Evolutionary conservation across 2,113 vertebrate genomes (phyloP), one percentile per base, ranked within the genome.

Genomic region (Promerops cafer): DNA sequence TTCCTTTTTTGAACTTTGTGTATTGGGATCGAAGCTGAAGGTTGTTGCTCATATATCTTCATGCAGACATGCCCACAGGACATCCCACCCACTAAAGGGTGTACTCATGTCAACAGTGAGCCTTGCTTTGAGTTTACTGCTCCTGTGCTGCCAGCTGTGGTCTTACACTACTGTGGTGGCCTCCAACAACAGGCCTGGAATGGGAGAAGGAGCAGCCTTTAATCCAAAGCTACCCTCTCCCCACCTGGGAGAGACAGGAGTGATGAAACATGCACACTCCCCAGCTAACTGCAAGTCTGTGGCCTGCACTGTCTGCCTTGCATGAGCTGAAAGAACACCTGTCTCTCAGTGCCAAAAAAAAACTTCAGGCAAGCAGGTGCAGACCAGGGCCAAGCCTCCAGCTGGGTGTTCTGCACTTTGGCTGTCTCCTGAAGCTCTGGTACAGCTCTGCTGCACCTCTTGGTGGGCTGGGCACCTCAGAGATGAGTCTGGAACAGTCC

Each of bases 111-210:
- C 39, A 14, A 2, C 28, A 40, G 33, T 8, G 13, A 13, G 47
- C 59, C 66, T 74, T 74, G 16, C 56, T 70, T 53, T 50, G 40
- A 39, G 27, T 68, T 78, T 19, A 6, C 56, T 57, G 50, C 23
- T 84, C 11, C 26, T 63, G 39, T 16, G 42, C 61, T 75, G 71
- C 52, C 37, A n/a, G 65, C 18, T 57, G 16, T 22, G 47, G 10
- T 47, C 37, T 45, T 13, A 5, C 10, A 54, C 18, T 3, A 2
- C 42, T 9, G 2, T 0, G 0, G 19, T 53, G 61, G n/a, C 30
- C 57, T 82, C 33, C 27, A 71, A 0, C 23, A 56, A 14, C 45
- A 42, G 42, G 42, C 42, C 49, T 72, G 26, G 27, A 45, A 35
- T 0, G 1, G 33, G 68, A 64, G 19, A 17, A 35, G 42, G 24